Conservation (phyloP, 2,888 invertebrate species). For the Tachystola acroxantha region DNA sequence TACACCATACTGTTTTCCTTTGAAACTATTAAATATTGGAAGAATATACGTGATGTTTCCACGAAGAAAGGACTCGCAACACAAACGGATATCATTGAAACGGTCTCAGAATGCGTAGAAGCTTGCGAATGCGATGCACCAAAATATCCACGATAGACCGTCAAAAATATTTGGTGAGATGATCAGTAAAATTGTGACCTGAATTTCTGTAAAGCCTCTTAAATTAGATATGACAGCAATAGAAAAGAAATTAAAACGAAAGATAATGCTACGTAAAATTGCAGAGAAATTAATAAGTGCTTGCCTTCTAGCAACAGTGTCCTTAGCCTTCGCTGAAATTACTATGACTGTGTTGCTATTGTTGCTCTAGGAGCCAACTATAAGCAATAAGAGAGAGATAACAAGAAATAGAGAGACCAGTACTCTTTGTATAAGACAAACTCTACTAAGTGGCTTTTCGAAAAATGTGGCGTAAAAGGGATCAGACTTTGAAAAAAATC, state of each 20-base stretch:
- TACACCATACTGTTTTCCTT: slow-evolving; percentile 32
- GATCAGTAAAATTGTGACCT: no score
- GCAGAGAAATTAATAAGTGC: slow-evolving; percentile 42
- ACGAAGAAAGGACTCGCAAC: neutral
- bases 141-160: slow-evolving; percentile 11
- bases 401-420: neutral
- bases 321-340: slow-evolving; percentile 52
- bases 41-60: no score
- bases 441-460: slow-evolving; percentile 33
- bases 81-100: slow-evolving; percentile 28
- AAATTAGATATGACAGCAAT: slow-evolving; percentile 39
- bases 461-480: slow-evolving; percentile 35
- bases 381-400: no score
- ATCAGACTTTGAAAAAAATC: slow-evolving; percentile 25
- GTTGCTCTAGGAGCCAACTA: slow-evolving; percentile 27
- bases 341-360: slow-evolving; percentile 42
- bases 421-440: neutral
- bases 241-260: slow-evolving; percentile 36
- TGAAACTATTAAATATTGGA: slow-evolving; percentile 12
- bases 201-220: no score
- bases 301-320: slow-evolving; percentile 44
- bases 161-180: neutral
- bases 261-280: slow-evolving; percentile 32
- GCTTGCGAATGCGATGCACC: slow-evolving; percentile 32
- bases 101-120: slow-evolving; percentile 35